Conservation (phyloP, 2,113 vertebrate species). For the Rynchops niger region DNA sequence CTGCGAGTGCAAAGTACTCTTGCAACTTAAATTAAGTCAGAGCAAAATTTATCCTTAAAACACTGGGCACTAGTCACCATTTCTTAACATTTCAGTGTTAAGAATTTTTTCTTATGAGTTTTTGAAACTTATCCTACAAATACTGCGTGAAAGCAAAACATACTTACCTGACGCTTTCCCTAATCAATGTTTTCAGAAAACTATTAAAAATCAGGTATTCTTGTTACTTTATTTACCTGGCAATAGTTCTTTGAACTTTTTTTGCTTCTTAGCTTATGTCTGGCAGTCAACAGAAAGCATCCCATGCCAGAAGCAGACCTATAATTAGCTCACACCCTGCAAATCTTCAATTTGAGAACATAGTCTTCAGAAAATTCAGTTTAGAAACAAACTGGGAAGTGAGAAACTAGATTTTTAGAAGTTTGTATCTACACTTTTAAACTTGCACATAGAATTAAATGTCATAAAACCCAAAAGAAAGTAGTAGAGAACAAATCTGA, state of each 20-base stretch:
- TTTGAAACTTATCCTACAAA: background rate
- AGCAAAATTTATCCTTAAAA: background rate
- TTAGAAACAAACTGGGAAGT: background rate
- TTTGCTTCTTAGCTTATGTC: background rate
- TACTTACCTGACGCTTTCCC: background rate
- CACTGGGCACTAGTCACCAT: background rate
- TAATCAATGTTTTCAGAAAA: background rate
- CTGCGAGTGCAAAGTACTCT: background rate
- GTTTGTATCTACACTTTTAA: background rate
- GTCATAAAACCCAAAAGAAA: background rate
- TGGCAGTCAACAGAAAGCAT: background rate
- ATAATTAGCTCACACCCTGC: background rate
- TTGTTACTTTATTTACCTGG: background rate
- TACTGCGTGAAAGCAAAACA: background rate
- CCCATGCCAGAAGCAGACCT: background rate
- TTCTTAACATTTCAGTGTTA: background rate
- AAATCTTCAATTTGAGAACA: background rate
- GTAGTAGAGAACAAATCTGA: background rate
- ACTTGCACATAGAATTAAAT: background rate
- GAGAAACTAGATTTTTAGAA: background rate
- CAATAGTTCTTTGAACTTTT: background rate
- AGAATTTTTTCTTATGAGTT: background rate
- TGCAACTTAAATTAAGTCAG: background rate
- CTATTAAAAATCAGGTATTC: background rate
- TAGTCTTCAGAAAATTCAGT: background rate